These are phyloP conservation scores for Prionailurus viverrinus DNA, from an alignment of 2,113 vertebrate species.

Conservation along the genomic window DNA sequence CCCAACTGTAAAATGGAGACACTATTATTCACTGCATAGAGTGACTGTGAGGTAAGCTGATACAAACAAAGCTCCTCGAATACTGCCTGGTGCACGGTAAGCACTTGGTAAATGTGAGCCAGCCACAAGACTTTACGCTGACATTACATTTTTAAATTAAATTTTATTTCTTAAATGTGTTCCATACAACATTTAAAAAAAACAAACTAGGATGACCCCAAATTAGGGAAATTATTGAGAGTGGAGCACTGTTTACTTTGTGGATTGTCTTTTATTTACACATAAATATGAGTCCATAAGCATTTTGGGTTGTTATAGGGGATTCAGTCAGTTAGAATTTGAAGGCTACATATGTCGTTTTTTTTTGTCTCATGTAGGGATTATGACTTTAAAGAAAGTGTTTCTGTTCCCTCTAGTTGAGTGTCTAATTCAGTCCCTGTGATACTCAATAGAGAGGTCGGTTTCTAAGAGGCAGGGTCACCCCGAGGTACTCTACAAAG, in stretches of 20 bases:
- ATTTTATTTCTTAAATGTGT: conserved; percentile 23
- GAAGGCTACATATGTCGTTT: neutral
- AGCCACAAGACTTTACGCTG: neutral
- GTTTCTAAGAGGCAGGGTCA: conserved; percentile 44
- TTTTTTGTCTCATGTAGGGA: neutral
- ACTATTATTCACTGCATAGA: neutral
- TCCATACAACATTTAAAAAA: neutral
- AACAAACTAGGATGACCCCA: neutral
- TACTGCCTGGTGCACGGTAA: neutral
- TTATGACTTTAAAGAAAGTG: conserved; percentile 66
- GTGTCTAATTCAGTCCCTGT: conserved; percentile 47
- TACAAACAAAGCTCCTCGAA: neutral
- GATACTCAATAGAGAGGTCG: neutral
- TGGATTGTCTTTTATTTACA: neutral
- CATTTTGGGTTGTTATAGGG: neutral
- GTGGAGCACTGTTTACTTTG: neutral
- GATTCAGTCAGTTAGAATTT: neutral
- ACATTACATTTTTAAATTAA: conserved; percentile 21
- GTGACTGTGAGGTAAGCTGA: neutral
- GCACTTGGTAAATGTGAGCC: neutral
- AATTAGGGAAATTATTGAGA: conserved; percentile 23
- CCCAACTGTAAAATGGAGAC: neutral
- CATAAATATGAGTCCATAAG: neutral
- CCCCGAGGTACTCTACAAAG: conserved; percentile 25
- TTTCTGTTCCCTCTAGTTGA: neutral